Evolutionary conservation across 2,113 vertebrate genomes (phyloP).

Genomic region (Aepyceros melampus): DNA sequence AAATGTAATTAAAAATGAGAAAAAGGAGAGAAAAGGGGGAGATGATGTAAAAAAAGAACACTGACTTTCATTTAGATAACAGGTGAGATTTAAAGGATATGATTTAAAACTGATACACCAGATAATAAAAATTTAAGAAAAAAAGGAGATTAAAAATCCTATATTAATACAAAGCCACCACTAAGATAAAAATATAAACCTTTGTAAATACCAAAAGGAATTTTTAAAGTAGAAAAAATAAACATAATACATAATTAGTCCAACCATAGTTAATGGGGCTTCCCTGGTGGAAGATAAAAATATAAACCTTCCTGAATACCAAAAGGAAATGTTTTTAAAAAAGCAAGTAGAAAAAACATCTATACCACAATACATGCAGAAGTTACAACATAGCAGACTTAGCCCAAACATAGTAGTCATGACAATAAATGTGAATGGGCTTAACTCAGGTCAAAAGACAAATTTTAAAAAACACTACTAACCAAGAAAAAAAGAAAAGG

Average conservation of each 20-base stretch:
- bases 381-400: neutral
- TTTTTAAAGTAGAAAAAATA: neutral
- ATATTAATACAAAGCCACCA: neutral
- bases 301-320: neutral
- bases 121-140: neutral
- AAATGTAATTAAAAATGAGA: neutral
- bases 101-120: neutral
- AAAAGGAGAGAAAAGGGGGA: neutral
- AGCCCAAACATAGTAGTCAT: neutral
- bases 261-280: neutral
- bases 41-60: neutral
- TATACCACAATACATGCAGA: neutral
- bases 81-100: neutral
- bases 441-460: constrained; percentile 23
- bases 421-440: neutral
- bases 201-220: neutral
- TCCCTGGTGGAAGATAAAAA: neutral
- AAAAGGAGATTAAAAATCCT: neutral
- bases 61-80: neutral
- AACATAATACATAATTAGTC: neutral
- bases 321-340: neutral
- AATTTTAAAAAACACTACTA: constrained; percentile 9
- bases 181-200: neutral
- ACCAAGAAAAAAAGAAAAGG: neutral
- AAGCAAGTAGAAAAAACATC: neutral